Evolutionary conservation across 2,113 vertebrate genomes (phyloP), one percentile per base, ranked within the genome.

Genomic region (Butorides virescens): DNA sequence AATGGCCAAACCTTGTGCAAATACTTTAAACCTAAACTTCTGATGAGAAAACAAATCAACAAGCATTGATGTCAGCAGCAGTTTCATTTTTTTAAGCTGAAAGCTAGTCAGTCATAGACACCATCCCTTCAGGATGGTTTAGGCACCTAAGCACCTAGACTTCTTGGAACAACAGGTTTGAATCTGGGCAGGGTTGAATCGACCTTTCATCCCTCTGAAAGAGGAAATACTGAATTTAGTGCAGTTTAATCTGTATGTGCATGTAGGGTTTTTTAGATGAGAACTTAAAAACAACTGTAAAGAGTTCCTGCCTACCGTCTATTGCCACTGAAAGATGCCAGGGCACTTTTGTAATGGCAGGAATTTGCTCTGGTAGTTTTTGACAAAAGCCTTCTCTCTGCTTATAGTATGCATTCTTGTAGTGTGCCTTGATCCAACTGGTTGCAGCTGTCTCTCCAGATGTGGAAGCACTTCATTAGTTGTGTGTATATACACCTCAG

Each of bases 1-100:
- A 98, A 95, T 96, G 97, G 96, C 96, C 96, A 97, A 92, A 97
- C 95, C 82, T 95, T 95, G 58, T 96, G 71, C 90, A 96, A 96
- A 96, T 95, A 81, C 93, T 96, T 95, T 94, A 93, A 96, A 83
- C 91, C 89, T 90, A 96, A 97, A 68, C 95, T 97, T 90, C 85
- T 91, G 94, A 97, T 93, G 95, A 91, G 79, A 96, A 97, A 95
- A 67, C 74, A 97, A 93, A 97, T 92, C 96, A 93, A 96, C 88
- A 95, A 96, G 89, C 66, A 44, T 95, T 97, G 96, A 88, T 93
- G 75, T 90, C 85, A 97, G 82, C 96, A 82, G 82, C 74, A 97
- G 90, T 97, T 96, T 89, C 10, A 34, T 75, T 91, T 96, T 89
- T 82, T 77, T 68, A 67, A 96, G 75, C 68, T 90, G 94, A 94